A percentile compares a stretch with the other conserved stretches of the same genome.
phyloP scores from a whole-genome alignment of 2,888 invertebrate species.

The Candidula unifasciata region DNA sequence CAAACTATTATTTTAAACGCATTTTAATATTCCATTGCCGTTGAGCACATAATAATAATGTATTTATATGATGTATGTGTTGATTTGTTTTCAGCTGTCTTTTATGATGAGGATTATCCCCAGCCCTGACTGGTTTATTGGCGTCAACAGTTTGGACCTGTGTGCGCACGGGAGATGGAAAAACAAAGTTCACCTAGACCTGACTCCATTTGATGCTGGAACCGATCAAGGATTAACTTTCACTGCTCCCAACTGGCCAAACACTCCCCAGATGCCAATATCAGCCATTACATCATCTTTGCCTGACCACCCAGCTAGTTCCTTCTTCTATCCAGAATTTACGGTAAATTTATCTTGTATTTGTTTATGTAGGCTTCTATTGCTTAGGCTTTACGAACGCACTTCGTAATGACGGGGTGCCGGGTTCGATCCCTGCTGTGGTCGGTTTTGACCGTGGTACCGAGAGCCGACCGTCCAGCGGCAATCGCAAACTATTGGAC shows the following conservation, averaged over 20 bases:
- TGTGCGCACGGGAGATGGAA: conserved; percentile 95
- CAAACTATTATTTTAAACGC: too few relatives aligned
- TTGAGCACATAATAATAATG: too few relatives aligned
- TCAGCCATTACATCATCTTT: conserved; percentile 91
- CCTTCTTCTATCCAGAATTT: conserved; percentile 94
- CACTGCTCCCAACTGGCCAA: conserved; percentile 97
- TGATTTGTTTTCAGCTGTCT: conserved; percentile 85
- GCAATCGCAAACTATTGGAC: too few relatives aligned
- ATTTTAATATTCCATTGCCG: too few relatives aligned
- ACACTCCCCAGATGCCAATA: conserved; percentile 91
- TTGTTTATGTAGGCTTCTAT: too few relatives aligned
- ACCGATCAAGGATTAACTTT: conserved; percentile 97
- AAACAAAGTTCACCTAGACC: conserved; percentile 92
- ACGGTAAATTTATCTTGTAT: conserved; percentile 1
- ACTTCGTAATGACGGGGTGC: too few relatives aligned
- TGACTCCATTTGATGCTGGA: conserved; percentile 94
- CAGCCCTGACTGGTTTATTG: conserved; percentile 95
- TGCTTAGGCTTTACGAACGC: too few relatives aligned
- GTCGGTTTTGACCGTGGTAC: too few relatives aligned
- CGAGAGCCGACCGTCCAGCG: too few relatives aligned
- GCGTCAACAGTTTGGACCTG: conserved; percentile 92
- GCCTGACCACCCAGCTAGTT: conserved; percentile 94
- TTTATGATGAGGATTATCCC: conserved; percentile 93
- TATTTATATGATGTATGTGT: background rate
- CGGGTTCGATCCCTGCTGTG: too few relatives aligned